Percentiles rank a stretch among this genome's conserved stretches.
phyloP scores from a whole-genome alignment of 2,113 vertebrate species.

The Prunella fulvescens region DNA sequence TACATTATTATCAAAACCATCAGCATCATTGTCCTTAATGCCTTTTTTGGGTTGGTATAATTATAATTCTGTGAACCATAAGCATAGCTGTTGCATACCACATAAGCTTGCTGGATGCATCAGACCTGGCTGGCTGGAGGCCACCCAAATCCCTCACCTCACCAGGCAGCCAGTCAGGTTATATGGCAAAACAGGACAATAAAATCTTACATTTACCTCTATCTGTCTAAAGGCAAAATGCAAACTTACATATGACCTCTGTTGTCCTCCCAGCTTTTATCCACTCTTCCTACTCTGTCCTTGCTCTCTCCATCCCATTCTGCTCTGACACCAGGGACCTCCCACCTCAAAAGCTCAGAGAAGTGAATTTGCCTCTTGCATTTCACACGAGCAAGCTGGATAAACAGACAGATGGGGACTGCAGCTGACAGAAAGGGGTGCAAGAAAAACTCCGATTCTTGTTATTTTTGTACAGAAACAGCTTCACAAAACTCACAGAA shows the following conservation, averaged over 20 bases:
- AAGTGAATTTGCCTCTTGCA: not conserved
- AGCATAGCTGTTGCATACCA: not conserved
- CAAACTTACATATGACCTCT: not conserved
- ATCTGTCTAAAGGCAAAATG: not conserved
- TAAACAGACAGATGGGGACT: not conserved
- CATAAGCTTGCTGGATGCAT: not conserved
- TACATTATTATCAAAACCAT: constrained; percentile 59
- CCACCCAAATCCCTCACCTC: not conserved
- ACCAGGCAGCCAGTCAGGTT: not conserved
- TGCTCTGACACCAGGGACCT: not conserved
- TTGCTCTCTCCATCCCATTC: not conserved
- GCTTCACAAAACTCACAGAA: not conserved
- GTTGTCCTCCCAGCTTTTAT: not conserved
- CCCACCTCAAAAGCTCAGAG: not conserved
- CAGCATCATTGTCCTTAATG: constrained; percentile 60
- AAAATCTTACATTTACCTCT: not conserved
- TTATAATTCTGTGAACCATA: constrained; percentile 49
- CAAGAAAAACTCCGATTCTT: not conserved
- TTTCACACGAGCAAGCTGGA: not conserved
- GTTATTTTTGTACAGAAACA: not conserved
- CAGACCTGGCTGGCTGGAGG: not conserved
- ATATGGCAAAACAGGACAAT: not conserved
- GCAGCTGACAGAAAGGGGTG: not conserved
- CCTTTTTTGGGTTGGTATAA: constrained; percentile 39
- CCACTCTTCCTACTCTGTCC: not conserved